These are phyloP conservation scores for Macroglossus sobrinus DNA, from an alignment of 2,113 vertebrate species.

Conservation along the genomic window DNA sequence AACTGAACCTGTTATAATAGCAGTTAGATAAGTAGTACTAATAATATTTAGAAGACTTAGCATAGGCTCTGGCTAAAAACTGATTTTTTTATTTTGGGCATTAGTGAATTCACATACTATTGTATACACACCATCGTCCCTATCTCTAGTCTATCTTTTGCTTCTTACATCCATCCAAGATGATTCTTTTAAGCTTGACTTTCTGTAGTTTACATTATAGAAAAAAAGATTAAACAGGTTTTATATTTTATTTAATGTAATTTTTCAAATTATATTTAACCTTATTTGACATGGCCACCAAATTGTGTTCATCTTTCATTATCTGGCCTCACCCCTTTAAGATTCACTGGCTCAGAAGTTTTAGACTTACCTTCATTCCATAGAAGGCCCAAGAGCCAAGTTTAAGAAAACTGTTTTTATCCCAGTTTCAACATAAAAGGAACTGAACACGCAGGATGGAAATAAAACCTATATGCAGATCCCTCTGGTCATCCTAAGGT, in stretches of 20 bases:
- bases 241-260: neutral
- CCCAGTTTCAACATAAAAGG: neutral
- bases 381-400: neutral
- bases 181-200: neutral
- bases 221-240: neutral
- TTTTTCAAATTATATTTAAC: neutral
- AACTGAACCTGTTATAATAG: conserved; percentile 58
- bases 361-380: neutral
- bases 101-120: too few relatives aligned
- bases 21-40: neutral
- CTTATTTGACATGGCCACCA: neutral
- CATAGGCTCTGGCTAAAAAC: neutral
- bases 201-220: neutral
- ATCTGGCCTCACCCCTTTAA: neutral
- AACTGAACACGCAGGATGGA: neutral
- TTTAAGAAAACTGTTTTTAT: neutral
- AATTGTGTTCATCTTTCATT: neutral
- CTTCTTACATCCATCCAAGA: neutral
- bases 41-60: neutral
- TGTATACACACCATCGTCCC: fast-evolving
- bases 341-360: neutral
- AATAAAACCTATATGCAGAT: neutral
- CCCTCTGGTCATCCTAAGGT: neutral
- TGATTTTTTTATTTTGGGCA: neutral
- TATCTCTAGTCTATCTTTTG: neutral